Percentiles rank a stretch among this genome's conserved stretches.
phyloP scores from a whole-genome alignment of 2,113 vertebrate genomes.

The Pagrus major region DNA sequence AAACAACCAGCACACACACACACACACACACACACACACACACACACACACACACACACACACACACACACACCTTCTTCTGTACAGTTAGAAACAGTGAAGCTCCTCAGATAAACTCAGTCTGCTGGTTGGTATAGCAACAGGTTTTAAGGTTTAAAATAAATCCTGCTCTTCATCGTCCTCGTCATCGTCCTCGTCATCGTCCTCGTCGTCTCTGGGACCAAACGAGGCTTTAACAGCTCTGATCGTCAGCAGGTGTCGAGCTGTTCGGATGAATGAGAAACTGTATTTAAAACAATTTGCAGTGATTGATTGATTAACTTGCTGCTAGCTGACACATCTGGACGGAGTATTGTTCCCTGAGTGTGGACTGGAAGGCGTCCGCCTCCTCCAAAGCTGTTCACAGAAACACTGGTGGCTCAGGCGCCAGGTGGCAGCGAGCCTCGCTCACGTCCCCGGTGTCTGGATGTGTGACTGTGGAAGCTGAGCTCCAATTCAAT shows the following conservation, averaged over 20 bases:
- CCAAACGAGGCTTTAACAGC: neutral
- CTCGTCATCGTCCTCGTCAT: neutral
- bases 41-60: neutral
- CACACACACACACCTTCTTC: neutral
- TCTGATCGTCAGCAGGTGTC: neutral
- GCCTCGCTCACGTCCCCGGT: constrained; percentile 9
- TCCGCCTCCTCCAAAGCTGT: neutral
- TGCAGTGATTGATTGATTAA: neutral
- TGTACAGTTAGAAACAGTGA: constrained; percentile 14
- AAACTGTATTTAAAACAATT: neutral
- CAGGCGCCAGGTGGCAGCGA: neutral
- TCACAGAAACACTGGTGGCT: neutral
- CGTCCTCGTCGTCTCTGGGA: neutral
- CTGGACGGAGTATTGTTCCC: neutral
- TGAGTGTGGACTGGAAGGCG: neutral
- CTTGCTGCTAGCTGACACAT: neutral
- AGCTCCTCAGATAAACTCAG: constrained; percentile 3
- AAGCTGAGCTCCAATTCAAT: constrained; percentile 2
- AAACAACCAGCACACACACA: constrained; percentile 26
- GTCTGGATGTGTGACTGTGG: constrained; percentile 18
- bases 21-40: neutral
- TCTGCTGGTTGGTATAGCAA: constrained; percentile 66
- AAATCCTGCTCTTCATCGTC: neutral
- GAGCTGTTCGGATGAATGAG: neutral
- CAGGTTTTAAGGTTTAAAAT: constrained; percentile 50